Evolutionary conservation across 2,797 vertebrate species (phyloP), one percentile per base, ranked within the genome.

Genomic region (Lindbergichthys nudifrons): DNA sequence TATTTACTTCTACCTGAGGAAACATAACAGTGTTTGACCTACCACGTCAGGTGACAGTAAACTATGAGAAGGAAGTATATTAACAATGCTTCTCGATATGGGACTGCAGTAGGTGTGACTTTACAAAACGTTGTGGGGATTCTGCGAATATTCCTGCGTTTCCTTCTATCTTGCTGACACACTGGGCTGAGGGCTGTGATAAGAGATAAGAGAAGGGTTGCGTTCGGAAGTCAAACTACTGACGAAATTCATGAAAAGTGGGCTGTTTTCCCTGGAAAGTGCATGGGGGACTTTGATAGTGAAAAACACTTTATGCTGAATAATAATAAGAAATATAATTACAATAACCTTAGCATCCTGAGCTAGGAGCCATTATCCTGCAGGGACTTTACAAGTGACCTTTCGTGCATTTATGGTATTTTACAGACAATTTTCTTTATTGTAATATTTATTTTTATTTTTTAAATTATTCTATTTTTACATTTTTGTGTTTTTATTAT

Each of bases 81-180:
- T 14, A 18, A 1, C n/a, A 58, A 46, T 4, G 19, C 43, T 9
- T 46, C 10, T 15, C 18, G 48, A 47, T 23, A 46, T 23, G 14
- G 4, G 7, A 52, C n/a, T 5, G 5, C 32, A 36, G 32, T 32
- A 47, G 68, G 62, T 19, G 67, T 30, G 69, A 73, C 80, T 48
- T 11, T 1, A 16, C 16, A 23, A 65, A 39, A 46, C 18, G 19
- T 87, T 77, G 70, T 65, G 46, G 3, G 47, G 56, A 81, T 68
- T 54, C 39, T n/a, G 45, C 4, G 50, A 59, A 32, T 65, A 64
- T 69, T 39, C 72, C 76, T 43, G 26, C 3, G 41, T 65, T 21
- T 62, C 18, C 32, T 50, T 59, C 66, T 93, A 92, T 94, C 91
- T 74, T 2, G 14, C 0, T n/a, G 0, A 50, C 58, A 80, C 92